phyloP scores from a whole-genome alignment of 2,113 vertebrate species.

The Caranx ignobilis region DNA sequence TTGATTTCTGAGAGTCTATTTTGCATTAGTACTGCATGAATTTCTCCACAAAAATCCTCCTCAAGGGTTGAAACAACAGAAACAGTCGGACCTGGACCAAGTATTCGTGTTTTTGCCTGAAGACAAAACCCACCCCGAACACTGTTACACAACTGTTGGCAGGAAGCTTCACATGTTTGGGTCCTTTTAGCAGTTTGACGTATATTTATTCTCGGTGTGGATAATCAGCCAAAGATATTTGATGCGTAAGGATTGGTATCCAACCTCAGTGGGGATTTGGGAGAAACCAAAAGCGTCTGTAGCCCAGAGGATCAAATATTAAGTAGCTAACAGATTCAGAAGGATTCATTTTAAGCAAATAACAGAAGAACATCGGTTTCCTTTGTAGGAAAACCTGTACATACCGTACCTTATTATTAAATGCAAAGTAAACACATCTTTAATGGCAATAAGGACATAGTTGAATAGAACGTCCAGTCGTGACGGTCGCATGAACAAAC shows the following conservation, averaged over 20 bases:
- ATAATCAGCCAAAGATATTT: neutral
- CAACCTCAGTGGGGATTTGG: neutral
- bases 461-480: too few species aligned
- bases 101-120: constrained; percentile 27
- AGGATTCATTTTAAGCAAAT: too few species aligned
- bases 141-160: constrained; percentile 56
- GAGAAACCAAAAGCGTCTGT: neutral
- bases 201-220: constrained; percentile 3
- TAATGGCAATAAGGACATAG: too few species aligned
- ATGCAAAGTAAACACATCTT: too few species aligned
- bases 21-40: constrained; percentile 35
- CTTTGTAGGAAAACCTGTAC: too few species aligned
- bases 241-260: neutral
- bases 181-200: neutral
- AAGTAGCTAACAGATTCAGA: neutral
- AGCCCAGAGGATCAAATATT: neutral
- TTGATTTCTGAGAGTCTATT: constrained; percentile 36
- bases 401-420: too few species aligned
- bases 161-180: constrained; percentile 1
- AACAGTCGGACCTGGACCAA: constrained; percentile 41
- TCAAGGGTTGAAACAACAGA: constrained; percentile 50
- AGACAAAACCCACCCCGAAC: constrained; percentile 23
- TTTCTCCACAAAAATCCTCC: constrained; percentile 52
- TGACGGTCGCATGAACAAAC: too few species aligned
- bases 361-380: too few species aligned